Percentiles rank a stretch among this genome's conserved stretches.
phyloP scores from a whole-genome alignment of 2,797 vertebrate species.

The Tokudaia muenninki region DNA sequence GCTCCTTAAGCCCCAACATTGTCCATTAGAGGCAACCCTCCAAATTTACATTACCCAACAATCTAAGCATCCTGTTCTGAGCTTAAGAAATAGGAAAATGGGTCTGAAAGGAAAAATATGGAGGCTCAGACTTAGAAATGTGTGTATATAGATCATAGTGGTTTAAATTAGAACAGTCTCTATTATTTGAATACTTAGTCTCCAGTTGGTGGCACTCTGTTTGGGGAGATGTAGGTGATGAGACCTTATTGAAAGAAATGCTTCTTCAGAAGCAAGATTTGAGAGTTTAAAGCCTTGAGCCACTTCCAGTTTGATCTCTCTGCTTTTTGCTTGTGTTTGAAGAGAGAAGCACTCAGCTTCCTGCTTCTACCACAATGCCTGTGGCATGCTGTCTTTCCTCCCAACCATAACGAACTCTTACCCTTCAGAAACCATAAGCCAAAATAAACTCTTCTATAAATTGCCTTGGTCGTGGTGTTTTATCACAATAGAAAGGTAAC shows the following conservation, averaged over 20 bases:
- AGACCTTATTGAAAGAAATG: background rate
- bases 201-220: too few species aligned
- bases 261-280: background rate
- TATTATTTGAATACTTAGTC: background rate
- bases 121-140: conserved; percentile 10
- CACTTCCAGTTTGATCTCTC: background rate
- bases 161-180: background rate
- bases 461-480: background rate
- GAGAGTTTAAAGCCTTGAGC: background rate
- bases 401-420: background rate
- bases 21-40: background rate
- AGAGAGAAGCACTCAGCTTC: background rate
- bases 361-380: background rate
- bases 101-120: background rate
- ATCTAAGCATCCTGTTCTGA: background rate
- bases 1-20: background rate
- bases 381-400: too few species aligned
- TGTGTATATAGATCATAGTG: background rate
- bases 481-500: background rate
- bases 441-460: background rate
- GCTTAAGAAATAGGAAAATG: background rate
- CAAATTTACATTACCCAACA: conserved; percentile 15
- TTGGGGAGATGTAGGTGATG: background rate
- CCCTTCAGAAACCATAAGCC: background rate
- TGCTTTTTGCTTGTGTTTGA: background rate